Evolutionary conservation across 2,888 invertebrate genomes (phyloP).

Genomic region (Cataglyphis altisquamis): DNA sequence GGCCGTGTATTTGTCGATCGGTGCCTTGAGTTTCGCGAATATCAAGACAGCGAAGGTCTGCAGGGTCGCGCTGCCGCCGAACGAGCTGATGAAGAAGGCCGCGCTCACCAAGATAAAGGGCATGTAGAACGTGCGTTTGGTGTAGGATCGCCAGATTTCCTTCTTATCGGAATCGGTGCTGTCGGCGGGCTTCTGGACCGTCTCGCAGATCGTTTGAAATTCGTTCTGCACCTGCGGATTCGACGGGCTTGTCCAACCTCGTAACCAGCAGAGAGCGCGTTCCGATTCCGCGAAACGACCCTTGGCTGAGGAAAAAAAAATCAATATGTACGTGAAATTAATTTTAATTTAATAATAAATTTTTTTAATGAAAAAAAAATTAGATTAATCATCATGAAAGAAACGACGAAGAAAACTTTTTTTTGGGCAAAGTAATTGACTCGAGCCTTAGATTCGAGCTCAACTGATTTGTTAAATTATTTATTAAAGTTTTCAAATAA

Average conservation of each 20-base stretch:
- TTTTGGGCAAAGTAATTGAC: not conserved
- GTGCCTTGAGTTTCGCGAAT: constrained; percentile 90
- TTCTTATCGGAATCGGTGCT: constrained; percentile 22
- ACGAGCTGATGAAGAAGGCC: constrained; percentile 91
- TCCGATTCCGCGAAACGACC: constrained; percentile 90
- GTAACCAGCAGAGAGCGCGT: constrained; percentile 91
- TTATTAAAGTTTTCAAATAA: not conserved
- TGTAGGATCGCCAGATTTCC: constrained; percentile 86
- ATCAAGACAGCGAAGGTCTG: constrained; percentile 92
- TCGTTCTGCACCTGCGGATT: constrained; percentile 88
- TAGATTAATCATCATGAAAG: not conserved
- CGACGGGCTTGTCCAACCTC: constrained; percentile 91
- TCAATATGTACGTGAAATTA: not conserved
- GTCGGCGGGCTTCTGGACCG: constrained; percentile 82
- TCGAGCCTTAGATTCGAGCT: not conserved
- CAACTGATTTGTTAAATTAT: not conserved
- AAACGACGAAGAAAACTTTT: not conserved
- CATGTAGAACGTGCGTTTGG: constrained; percentile 89
- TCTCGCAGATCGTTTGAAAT: constrained; percentile 87
- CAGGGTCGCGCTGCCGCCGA: constrained; percentile 92
- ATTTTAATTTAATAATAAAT: not conserved
- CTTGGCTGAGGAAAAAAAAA: constrained; percentile 84
- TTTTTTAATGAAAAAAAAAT: not conserved
- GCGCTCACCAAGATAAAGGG: constrained; percentile 90
- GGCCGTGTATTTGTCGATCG: constrained; percentile 92